phyloP scores from a whole-genome alignment of 1,140 invertebrate species.

The Amphibalanus amphitrite region DNA sequence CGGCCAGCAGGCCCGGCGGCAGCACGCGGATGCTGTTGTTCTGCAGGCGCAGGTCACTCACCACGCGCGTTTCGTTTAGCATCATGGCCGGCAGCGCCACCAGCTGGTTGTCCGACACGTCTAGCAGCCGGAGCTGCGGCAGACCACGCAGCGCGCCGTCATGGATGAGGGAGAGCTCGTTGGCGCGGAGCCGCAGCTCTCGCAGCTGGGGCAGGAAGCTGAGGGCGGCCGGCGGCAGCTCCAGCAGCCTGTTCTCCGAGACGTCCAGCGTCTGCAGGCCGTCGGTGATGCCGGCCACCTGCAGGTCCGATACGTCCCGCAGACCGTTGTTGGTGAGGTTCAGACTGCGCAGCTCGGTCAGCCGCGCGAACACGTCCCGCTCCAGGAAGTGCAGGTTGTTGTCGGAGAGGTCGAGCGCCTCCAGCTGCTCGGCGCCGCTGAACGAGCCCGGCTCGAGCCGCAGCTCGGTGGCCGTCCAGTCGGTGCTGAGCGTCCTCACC shows the following conservation, averaged over 20 bases:
- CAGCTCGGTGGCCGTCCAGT: slow-evolving; percentile 43
- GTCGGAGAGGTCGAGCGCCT: slow-evolving; percentile 40
- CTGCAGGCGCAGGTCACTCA: slow-evolving; percentile 54
- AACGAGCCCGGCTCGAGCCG: slow-evolving; percentile 47
- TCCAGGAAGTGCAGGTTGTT: slow-evolving; percentile 48
- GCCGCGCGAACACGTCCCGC: slow-evolving; percentile 29
- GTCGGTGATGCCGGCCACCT: slow-evolving; percentile 47
- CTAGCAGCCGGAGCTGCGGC: slow-evolving; percentile 29
- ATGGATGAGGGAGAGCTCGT: slow-evolving; percentile 33
- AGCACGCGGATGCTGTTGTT: slow-evolving; percentile 48
- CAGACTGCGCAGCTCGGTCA: slow-evolving; percentile 53
- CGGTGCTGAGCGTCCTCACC: slow-evolving; percentile 66
- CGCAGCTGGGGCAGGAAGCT: slow-evolving; percentile 43
- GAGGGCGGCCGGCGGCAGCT: slow-evolving; percentile 41
- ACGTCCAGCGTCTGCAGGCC: slow-evolving; percentile 51
- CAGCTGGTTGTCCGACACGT: slow-evolving; percentile 73
- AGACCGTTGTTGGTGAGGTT: slow-evolving; percentile 70
- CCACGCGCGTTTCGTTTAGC: slow-evolving; percentile 41
- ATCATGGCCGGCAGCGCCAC: slow-evolving; percentile 34
- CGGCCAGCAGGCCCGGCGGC: slow-evolving; percentile 62
- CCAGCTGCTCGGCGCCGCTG: slow-evolving; percentile 43
- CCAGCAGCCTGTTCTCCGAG: slow-evolving; percentile 39
- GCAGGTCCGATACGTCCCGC: slow-evolving; percentile 49
- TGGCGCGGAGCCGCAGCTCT: slow-evolving; percentile 46
- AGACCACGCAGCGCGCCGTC: slow-evolving; percentile 25